Evolutionary conservation across 1,140 invertebrate species (phyloP).

Genomic region (Aricia agestis): DNA sequence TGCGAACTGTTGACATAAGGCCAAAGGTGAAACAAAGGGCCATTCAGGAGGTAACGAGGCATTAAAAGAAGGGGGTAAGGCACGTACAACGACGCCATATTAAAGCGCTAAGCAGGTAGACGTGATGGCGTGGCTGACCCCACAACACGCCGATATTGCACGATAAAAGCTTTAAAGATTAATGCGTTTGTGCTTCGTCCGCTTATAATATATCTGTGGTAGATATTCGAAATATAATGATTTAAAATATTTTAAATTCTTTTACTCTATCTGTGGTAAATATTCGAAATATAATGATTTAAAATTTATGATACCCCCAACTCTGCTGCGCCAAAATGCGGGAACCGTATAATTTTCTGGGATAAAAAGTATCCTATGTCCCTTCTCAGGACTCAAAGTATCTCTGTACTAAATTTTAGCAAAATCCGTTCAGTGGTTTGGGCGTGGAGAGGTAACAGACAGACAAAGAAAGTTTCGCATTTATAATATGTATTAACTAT

Average conservation of each 20-base stretch:
- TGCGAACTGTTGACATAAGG: conserved; percentile 10
- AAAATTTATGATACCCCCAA: no score
- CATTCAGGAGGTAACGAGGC: conserved; percentile 15
- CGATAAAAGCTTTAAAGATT: conserved; percentile 12
- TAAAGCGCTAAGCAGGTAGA: conserved; percentile 54
- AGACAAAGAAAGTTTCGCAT: no score
- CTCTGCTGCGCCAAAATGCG: no score
- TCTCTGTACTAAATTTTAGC: no score
- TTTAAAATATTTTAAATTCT: no score
- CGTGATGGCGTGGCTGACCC: conserved; percentile 42
- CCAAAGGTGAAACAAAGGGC: conserved; percentile 7
- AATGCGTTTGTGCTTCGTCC: not conserved
- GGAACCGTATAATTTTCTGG: no score
- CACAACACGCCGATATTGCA: conserved; percentile 14
- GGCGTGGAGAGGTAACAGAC: no score
- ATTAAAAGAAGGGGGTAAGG: conserved; percentile 16
- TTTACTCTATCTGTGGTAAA: not conserved
- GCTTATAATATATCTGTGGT: not conserved
- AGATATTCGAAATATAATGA: no score
- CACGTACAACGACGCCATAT: conserved; percentile 27
- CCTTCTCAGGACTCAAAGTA: no score
- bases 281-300: not conserved
- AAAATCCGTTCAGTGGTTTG: no score
- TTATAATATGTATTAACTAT: no score
- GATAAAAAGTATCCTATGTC: no score